Percentiles rank a stretch among this genome's conserved stretches.
phyloP scores from a whole-genome alignment of 2,113 vertebrate genomes.

The Myotis yumanensis region DNA sequence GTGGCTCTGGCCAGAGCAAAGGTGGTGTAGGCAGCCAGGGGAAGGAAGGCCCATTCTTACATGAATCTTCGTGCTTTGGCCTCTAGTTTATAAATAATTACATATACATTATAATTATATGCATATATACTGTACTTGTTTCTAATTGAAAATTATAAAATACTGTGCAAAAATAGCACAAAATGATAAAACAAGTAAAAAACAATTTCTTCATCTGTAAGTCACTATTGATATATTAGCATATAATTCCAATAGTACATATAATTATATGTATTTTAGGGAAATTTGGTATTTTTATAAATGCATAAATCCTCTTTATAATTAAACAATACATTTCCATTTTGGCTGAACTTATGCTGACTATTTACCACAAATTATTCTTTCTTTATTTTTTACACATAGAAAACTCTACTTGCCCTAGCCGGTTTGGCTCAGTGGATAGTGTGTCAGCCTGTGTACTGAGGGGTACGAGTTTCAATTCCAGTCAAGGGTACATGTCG shows the following conservation, averaged over 20 bases:
- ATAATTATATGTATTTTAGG: neutral
- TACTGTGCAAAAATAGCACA: neutral
- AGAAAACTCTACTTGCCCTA: neutral
- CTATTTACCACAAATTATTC: neutral
- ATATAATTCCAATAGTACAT: neutral
- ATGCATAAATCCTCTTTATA: neutral
- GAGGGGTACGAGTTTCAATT: no score
- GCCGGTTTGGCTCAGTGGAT: no score
- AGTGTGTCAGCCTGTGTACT: no score
- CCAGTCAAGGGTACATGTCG: no score
- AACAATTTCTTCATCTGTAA: neutral
- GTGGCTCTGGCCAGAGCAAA: no score
- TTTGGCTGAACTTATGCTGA: neutral
- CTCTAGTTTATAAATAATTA: neutral
- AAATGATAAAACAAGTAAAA: neutral
- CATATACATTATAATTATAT: neutral
- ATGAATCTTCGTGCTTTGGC: no score
- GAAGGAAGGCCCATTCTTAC: no score
- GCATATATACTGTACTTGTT: neutral
- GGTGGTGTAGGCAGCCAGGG: no score
- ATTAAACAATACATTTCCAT: neutral
- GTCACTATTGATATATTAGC: neutral
- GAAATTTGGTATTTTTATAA: neutral
- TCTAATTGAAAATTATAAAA: neutral
- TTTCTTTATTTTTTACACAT: neutral